Evolutionary conservation across 2,888 invertebrate species (phyloP).

Genomic region (Ornithoptera priamus): DNA sequence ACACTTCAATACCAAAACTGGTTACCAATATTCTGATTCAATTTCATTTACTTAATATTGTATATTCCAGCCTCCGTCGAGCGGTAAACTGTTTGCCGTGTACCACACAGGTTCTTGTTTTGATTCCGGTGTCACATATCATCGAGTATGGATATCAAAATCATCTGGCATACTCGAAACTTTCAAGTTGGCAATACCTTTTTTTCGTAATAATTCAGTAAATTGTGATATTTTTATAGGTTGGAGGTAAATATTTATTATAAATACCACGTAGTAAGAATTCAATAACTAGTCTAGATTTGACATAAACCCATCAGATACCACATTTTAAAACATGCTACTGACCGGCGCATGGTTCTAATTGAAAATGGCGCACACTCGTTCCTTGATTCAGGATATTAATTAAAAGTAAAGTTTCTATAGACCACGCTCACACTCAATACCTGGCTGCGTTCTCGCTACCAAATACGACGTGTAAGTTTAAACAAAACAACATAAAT

Average conservation of each 20-base stretch:
- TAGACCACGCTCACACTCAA: constrained; percentile 65
- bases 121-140: too few relatives aligned
- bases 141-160: too few relatives aligned
- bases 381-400: constrained; percentile 69
- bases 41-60: too few relatives aligned
- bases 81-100: too few relatives aligned
- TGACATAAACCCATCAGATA: constrained; percentile 59
- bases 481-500: constrained; percentile 56
- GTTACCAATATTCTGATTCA: too few relatives aligned
- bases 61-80: too few relatives aligned
- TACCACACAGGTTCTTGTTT: too few relatives aligned
- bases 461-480: constrained; percentile 55
- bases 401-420: constrained; percentile 76
- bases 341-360: constrained; percentile 59
- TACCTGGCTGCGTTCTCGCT: constrained; percentile 38
- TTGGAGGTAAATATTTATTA: background rate
- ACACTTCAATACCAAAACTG: too few relatives aligned
- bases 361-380: constrained; percentile 71
- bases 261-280: background rate
- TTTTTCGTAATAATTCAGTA: too few relatives aligned
- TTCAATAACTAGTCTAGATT: background rate
- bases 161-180: too few relatives aligned
- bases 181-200: too few relatives aligned
- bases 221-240: background rate
- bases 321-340: constrained; percentile 72